These are phyloP conservation scores for Pollachius pollachius DNA, from an alignment of 2,113 vertebrate species.

Conservation along the genomic window DNA sequence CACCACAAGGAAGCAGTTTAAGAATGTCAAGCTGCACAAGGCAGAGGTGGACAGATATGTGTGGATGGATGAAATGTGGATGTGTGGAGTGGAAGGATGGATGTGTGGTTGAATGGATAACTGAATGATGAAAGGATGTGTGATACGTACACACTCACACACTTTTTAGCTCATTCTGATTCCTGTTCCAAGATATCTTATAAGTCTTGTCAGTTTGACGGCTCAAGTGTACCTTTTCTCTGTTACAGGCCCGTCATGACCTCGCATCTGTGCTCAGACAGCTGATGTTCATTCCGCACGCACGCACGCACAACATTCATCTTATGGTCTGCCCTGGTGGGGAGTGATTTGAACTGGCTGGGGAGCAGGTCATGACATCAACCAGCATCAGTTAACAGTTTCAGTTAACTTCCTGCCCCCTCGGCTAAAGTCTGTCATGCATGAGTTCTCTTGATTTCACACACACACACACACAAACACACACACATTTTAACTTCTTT, in stretches of 20 bases:
- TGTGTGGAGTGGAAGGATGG: neutral
- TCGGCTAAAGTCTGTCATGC: too few species aligned
- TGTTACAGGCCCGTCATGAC: conserved; percentile 46
- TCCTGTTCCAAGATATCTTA: conserved; percentile 16
- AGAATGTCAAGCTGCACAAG: conserved; percentile 15
- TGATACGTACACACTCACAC: neutral
- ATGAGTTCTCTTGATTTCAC: conserved; percentile 2
- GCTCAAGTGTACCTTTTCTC: conserved; percentile 28
- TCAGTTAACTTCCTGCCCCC: conserved; percentile 11
- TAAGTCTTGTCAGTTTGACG: conserved; percentile 25
- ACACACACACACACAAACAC: neutral
- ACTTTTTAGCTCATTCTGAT: neutral
- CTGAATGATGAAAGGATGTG: neutral
- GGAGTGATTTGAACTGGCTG: conserved; percentile 24
- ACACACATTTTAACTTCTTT: too few species aligned
- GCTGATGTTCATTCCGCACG: conserved; percentile 36
- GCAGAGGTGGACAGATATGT: conserved; percentile 18
- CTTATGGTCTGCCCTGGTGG: neutral
- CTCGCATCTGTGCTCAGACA: conserved; percentile 46
- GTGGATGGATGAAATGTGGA: neutral
- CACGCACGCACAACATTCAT: neutral
- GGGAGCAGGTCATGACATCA: conserved; percentile 36
- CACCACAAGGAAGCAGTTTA: conserved; percentile 13
- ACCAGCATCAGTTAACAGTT: conserved; percentile 44
- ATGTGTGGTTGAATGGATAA: too few species aligned